phyloP scores from a whole-genome alignment of 2,113 vertebrate genomes.

The Puffinus mauretanicus region DNA sequence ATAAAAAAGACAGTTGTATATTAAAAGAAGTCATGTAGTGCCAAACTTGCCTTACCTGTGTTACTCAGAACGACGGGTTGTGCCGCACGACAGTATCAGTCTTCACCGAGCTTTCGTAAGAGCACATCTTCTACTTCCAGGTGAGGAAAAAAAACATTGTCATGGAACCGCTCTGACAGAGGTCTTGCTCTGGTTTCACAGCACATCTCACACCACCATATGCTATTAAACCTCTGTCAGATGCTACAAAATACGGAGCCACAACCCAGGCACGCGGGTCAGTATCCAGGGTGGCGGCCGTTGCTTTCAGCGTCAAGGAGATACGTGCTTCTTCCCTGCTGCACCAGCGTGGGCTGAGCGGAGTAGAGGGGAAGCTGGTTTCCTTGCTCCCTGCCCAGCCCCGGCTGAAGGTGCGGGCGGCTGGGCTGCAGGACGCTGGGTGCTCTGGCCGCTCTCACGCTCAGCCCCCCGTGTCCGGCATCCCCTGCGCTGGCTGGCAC shows the following conservation, averaged over 20 bases:
- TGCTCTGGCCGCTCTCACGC: neutral
- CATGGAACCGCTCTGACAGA: neutral
- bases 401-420: neutral
- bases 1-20: neutral
- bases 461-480: no score
- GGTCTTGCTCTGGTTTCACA: neutral
- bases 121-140: neutral
- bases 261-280: no score
- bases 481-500: no score
- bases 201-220: neutral
- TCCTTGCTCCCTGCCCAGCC: neutral
- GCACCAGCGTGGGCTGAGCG: no score
- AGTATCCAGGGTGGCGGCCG: neutral
- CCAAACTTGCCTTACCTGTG: neutral
- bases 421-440: neutral
- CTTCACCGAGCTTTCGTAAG: neutral
- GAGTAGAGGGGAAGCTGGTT: neutral
- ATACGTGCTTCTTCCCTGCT: neutral
- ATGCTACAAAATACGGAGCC: neutral
- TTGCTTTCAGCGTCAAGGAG: no score
- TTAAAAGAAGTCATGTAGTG: neutral
- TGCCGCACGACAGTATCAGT: fast-evolving
- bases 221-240: neutral
- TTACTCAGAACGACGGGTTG: fast-evolving
- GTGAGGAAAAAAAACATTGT: neutral